phyloP scores from a whole-genome alignment of 2,888 invertebrate species.

The Xestoiulus laeticollis region DNA sequence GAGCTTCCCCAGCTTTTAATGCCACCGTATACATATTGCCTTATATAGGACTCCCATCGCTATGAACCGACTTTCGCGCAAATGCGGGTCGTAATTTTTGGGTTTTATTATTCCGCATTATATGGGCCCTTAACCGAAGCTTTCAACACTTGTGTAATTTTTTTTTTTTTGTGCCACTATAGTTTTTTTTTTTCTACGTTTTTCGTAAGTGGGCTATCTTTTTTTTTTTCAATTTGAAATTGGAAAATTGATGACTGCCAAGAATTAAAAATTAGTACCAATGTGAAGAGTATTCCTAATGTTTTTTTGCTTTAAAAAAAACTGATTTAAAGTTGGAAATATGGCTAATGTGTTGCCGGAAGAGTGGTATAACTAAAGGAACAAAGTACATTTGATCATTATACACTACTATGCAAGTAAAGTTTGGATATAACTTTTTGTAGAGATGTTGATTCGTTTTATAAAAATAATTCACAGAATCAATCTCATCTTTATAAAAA shows the following conservation, averaged over 20 bases:
- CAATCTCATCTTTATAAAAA: no score
- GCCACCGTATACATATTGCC: slow-evolving; percentile 32
- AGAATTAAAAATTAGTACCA: not conserved
- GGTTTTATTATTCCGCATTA: slow-evolving; percentile 43
- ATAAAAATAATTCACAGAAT: no score
- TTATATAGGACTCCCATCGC: slow-evolving; percentile 10
- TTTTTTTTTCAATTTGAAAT: not conserved
- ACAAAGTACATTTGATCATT: no score
- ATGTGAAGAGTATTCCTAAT: not conserved
- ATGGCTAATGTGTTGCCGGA: not conserved
- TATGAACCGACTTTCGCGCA: not conserved
- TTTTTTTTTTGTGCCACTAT: slow-evolving; percentile 15
- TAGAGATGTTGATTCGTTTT: no score
- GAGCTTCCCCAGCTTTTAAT: slow-evolving; percentile 38
- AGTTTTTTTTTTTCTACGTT: not conserved
- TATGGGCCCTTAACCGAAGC: slow-evolving; percentile 43
- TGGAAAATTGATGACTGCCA: slow-evolving; percentile 43
- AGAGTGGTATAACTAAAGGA: no score
- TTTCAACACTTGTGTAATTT: slow-evolving; percentile 27
- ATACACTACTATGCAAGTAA: no score
- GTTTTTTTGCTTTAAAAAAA: not conserved
- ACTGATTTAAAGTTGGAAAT: not conserved
- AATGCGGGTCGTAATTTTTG: slow-evolving; percentile 30
- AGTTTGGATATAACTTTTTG: no score
- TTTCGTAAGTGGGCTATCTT: slow-evolving; percentile 4